Conservation (phyloP, 1,140 invertebrate genomes). For the Dendroctonus ponderosae region DNA sequence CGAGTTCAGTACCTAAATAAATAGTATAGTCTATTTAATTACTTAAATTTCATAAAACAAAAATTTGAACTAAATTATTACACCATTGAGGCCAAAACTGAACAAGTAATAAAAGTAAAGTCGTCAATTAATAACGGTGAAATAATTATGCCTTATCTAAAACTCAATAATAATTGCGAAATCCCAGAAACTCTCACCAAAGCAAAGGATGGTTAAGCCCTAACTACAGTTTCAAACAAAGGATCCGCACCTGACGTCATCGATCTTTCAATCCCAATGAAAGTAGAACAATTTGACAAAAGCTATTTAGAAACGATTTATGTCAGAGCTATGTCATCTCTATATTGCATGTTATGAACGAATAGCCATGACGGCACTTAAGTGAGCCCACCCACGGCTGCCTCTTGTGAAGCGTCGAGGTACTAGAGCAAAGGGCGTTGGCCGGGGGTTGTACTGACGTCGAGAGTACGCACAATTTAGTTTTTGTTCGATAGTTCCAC, state of each 20-base stretch:
- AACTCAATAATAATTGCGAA: slow-evolving; percentile 21
- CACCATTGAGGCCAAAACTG: too few relatives aligned
- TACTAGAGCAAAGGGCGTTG: too few relatives aligned
- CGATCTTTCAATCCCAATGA: slow-evolving; percentile 9
- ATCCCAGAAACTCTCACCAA: slow-evolving; percentile 11
- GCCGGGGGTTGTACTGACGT: too few relatives aligned
- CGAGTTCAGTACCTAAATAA: slow-evolving; percentile 7
- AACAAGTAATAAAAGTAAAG: slow-evolving; percentile 27
- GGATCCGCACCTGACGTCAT: slow-evolving; percentile 1
- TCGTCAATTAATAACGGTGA: slow-evolving; percentile 15
- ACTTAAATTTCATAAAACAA: slow-evolving; percentile 20
- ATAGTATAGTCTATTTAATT: slow-evolving; percentile 11
- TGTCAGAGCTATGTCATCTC: too few relatives aligned
- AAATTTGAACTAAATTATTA: slow-evolving; percentile 15
- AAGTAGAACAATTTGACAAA: slow-evolving; percentile 10
- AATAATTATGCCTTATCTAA: slow-evolving; percentile 22
- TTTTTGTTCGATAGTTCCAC: too few relatives aligned
- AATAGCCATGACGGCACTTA: too few relatives aligned
- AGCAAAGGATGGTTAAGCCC: slow-evolving; percentile 12
- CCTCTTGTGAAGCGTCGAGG: too few relatives aligned
- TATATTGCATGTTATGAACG: too few relatives aligned
- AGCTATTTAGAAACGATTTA: slow-evolving; percentile 8
- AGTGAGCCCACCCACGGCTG: too few relatives aligned
- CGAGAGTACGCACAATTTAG: too few relatives aligned
- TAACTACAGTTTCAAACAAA: slow-evolving; percentile 27